Evolutionary conservation across 2,888 invertebrate species (phyloP).

Genomic region (Lithophane leautieri): DNA sequence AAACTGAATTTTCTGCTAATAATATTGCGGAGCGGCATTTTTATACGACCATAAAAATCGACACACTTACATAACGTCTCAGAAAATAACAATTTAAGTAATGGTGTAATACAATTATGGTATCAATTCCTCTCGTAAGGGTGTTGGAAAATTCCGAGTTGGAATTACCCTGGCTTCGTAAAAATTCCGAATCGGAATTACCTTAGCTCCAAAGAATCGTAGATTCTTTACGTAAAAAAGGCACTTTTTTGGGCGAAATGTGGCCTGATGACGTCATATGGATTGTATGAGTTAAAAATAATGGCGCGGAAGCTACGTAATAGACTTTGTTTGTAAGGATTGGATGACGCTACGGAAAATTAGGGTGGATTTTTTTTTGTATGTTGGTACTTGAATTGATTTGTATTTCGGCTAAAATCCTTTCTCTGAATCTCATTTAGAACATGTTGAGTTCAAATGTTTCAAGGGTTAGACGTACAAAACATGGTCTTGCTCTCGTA

Average conservation of each 20-base stretch:
- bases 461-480: background rate
- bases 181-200: constrained; percentile 41
- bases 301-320: constrained; percentile 42
- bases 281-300: constrained; percentile 58
- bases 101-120: constrained; percentile 64
- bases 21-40: constrained; percentile 40
- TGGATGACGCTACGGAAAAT: constrained; percentile 31
- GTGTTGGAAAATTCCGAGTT: constrained; percentile 21
- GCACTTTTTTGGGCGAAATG: constrained; percentile 39
- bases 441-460: background rate
- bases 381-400: constrained; percentile 26
- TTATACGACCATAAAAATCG: constrained; percentile 61
- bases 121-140: constrained; percentile 51
- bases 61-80: constrained; percentile 36
- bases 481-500: background rate
- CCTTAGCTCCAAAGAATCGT: constrained; percentile 29
- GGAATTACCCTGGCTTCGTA: constrained; percentile 25
- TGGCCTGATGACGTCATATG: constrained; percentile 46
- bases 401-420: constrained; percentile 14
- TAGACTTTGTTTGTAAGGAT: constrained; percentile 25
- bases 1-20: constrained; percentile 46
- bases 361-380: constrained; percentile 18
- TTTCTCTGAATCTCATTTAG: background rate
- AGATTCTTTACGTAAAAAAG: constrained; percentile 42
- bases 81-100: constrained; percentile 61